Conservation (phyloP, 2,113 vertebrate genomes). For the Panurus biarmicus region DNA sequence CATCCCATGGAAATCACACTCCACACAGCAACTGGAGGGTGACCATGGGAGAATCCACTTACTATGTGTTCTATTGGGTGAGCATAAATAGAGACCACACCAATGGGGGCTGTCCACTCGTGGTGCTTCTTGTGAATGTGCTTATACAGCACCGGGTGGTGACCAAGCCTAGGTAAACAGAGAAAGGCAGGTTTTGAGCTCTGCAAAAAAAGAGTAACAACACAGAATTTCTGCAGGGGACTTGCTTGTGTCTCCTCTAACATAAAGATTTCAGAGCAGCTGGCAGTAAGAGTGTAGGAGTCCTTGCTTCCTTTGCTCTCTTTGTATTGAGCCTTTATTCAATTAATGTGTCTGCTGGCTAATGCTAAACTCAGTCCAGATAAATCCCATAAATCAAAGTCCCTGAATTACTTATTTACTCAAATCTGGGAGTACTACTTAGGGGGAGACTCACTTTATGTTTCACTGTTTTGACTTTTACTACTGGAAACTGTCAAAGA, state of each 20-base stretch:
- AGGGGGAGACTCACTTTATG: neutral
- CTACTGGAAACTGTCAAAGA: neutral
- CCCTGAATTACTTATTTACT: neutral
- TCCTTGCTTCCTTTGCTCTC: neutral
- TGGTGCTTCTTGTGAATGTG: slow-evolving; percentile 91
- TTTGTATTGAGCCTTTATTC: neutral
- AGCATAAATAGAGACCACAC: slow-evolving; percentile 80
- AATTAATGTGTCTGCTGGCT: neutral
- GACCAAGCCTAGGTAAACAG: slow-evolving; percentile 75
- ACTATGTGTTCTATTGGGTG: slow-evolving; percentile 90
- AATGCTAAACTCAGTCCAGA: neutral
- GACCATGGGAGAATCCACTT: neutral
- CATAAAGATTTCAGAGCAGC: neutral
- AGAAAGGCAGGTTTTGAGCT: neutral
- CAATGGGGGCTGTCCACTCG: slow-evolving; percentile 91
- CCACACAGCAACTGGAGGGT: neutral
- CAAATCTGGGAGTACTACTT: neutral
- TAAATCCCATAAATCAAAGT: neutral
- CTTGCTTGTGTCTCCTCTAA: neutral
- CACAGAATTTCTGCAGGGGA: neutral
- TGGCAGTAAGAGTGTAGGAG: neutral
- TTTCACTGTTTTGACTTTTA: neutral
- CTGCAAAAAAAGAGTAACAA: neutral
- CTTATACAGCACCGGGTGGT: slow-evolving; percentile 85
- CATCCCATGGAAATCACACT: neutral